A percentile compares a stretch with the other conserved stretches of the same genome.
These are phyloP conservation scores for Peromyscus attwateri DNA, from an alignment of 2,797 vertebrate species.

Conservation along the genomic window DNA sequence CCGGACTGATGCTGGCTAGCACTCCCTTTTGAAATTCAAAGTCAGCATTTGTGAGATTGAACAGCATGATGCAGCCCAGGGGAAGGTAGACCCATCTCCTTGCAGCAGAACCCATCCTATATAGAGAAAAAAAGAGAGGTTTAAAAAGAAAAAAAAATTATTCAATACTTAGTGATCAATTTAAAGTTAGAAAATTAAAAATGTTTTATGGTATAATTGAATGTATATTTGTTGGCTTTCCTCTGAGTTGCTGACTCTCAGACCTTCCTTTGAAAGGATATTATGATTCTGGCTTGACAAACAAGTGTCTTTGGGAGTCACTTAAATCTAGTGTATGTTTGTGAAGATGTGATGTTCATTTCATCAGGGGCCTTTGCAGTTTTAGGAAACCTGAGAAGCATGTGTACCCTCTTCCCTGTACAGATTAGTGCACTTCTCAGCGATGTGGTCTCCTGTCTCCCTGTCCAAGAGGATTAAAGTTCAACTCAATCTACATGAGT, in stretches of 20 bases:
- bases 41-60: slow-evolving; percentile 82
- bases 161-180: not conserved
- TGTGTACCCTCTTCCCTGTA: not conserved
- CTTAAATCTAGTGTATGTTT: slow-evolving; percentile 24
- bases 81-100: slow-evolving; percentile 85
- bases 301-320: not conserved
- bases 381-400: not conserved
- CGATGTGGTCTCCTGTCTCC: not conserved
- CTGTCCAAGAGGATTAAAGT: not conserved
- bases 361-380: slow-evolving; percentile 14
- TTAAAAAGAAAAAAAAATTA: not conserved
- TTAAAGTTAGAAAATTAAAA: slow-evolving; percentile 49
- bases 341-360: slow-evolving; percentile 36
- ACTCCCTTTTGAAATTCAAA: slow-evolving; percentile 85
- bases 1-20: slow-evolving; percentile 81
- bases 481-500: not conserved
- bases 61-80: slow-evolving; percentile 85
- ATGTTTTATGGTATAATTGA: not conserved
- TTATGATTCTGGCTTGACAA: slow-evolving; percentile 23
- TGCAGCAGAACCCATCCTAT: slow-evolving; percentile 83
- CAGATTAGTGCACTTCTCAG: not conserved
- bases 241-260: not conserved
- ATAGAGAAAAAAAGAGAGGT: not conserved
- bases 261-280: slow-evolving; percentile 11
- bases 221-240: slow-evolving; percentile 19